A percentile compares a stretch with the other conserved stretches of the same genome.
phyloP scores from a whole-genome alignment of 2,888 invertebrate genomes.

The Tenthredo scrophulariae region DNA sequence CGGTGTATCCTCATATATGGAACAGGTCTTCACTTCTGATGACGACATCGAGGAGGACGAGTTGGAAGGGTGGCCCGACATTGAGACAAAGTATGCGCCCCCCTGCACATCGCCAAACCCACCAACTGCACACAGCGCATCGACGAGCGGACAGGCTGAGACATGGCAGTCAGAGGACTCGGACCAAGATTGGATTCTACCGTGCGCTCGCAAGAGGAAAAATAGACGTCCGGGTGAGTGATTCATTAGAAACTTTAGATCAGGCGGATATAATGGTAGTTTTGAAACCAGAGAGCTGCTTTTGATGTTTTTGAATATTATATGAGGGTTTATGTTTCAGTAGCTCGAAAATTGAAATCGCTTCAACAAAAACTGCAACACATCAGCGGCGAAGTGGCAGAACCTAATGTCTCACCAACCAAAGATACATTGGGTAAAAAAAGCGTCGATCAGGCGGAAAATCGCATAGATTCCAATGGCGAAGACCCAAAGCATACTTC shows the following conservation, averaged over 20 bases:
- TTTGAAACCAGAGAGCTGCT: neutral
- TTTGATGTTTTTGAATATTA: neutral
- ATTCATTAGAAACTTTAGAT: neutral
- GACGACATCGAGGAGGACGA: slow-evolving; percentile 71
- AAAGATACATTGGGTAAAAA: neutral
- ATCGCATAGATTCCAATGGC: neutral
- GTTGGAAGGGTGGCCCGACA: slow-evolving; percentile 72
- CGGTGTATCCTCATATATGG: slow-evolving; percentile 74
- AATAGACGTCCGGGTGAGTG: slow-evolving; percentile 72
- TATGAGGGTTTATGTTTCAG: slow-evolving; percentile 61
- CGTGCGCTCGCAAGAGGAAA: slow-evolving; percentile 74
- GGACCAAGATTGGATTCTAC: slow-evolving; percentile 76
- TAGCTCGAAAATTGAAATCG: slow-evolving; percentile 68
- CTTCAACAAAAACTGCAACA: slow-evolving; percentile 66
- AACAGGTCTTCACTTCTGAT: slow-evolving; percentile 71
- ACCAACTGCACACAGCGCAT: slow-evolving; percentile 63
- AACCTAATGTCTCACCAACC: neutral
- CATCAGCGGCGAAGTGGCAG: slow-evolving; percentile 57
- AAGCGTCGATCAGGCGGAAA: neutral
- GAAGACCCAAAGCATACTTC: neutral
- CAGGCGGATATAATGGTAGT: neutral
- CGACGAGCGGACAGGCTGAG: slow-evolving; percentile 63
- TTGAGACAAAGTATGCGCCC: slow-evolving; percentile 68
- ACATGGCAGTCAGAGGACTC: slow-evolving; percentile 71
- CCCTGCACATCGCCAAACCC: slow-evolving; percentile 65